These are phyloP conservation scores for Malthinus flaveolus DNA, from an alignment of 2,888 invertebrate species.

Conservation along the genomic window DNA sequence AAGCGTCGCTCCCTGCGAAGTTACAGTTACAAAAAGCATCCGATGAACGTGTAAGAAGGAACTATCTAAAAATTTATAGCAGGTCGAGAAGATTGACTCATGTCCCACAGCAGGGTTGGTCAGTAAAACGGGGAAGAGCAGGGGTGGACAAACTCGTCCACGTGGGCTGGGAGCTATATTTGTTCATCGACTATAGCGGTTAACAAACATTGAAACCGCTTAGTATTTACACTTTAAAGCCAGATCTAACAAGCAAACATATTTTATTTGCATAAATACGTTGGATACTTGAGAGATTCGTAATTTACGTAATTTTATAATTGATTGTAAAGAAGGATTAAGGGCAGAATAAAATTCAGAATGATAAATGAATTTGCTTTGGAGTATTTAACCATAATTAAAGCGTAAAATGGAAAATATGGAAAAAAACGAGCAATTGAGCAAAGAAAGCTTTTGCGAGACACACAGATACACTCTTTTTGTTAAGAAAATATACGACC, in stretches of 20 bases:
- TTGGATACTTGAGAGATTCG: slow-evolving; percentile 4
- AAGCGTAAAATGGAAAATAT: background rate
- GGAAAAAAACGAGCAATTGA: background rate
- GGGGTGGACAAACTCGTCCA: slow-evolving; percentile 14
- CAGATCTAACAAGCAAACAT: slow-evolving; percentile 12
- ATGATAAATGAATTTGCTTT: slow-evolving; percentile 4
- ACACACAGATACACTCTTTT: slow-evolving; percentile 14
- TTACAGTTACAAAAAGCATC: background rate
- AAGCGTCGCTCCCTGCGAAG: no score
- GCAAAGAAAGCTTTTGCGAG: slow-evolving; percentile 7
- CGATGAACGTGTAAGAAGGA: slow-evolving; percentile 21
- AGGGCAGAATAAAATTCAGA: background rate
- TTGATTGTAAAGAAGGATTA: slow-evolving; percentile 1
- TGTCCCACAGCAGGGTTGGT: slow-evolving; percentile 24
- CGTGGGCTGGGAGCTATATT: slow-evolving; percentile 20
- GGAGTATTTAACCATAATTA: slow-evolving; percentile 4
- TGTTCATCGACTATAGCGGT: slow-evolving; percentile 23
- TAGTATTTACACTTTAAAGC: slow-evolving; percentile 23
- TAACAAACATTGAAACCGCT: slow-evolving; percentile 20
- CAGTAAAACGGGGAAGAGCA: slow-evolving; percentile 12
- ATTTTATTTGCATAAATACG: slow-evolving; percentile 11
- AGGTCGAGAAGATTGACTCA: slow-evolving; percentile 35
- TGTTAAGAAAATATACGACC: slow-evolving; percentile 21
- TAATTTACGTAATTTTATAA: slow-evolving; percentile 14
- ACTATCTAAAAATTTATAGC: slow-evolving; percentile 31